Evolutionary conservation across 1,140 invertebrate genomes (phyloP).

Genomic region (Sycophila sp.): DNA sequence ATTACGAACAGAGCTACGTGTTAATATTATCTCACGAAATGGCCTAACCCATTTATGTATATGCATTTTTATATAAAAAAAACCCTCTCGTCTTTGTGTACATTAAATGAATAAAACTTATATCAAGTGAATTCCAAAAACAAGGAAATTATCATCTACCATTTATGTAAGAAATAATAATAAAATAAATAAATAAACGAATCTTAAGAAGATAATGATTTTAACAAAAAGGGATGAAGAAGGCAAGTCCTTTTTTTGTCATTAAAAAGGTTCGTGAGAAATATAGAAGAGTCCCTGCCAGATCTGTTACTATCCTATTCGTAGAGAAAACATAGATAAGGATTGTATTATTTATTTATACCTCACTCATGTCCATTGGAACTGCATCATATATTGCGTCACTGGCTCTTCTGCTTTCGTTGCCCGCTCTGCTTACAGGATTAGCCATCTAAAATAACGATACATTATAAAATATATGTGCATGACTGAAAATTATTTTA

Average conservation of each 20-base stretch:
- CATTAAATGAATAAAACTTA: not conserved
- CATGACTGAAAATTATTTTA: too few species aligned
- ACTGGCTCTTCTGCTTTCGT: conserved; percentile 47
- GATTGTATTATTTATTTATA: conserved; percentile 53
- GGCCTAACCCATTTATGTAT: conserved; percentile 65
- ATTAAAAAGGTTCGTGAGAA: conserved; percentile 22
- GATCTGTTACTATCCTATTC: conserved; percentile 2
- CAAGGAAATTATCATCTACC: conserved; percentile 1
- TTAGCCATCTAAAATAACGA: conserved; percentile 3
- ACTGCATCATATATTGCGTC: conserved; percentile 70
- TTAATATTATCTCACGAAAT: conserved; percentile 69
- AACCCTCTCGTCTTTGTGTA: conserved; percentile 44
- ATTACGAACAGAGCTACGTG: conserved; percentile 69
- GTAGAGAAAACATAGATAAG: conserved; percentile 1
- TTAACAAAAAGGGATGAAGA: not conserved
- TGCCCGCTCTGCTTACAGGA: conserved; percentile 16
- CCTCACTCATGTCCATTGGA: conserved; percentile 72
- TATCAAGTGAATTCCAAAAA: not conserved
- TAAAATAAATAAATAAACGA: not conserved
- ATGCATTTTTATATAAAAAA: conserved; percentile 56
- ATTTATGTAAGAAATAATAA: not conserved
- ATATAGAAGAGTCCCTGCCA: conserved; percentile 17
- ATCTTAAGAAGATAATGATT: not conserved
- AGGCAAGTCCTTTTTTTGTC: not conserved
- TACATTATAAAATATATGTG: too few species aligned